Evolutionary conservation across 2,888 invertebrate species (phyloP).

Genomic region (Pandemis corylana): DNA sequence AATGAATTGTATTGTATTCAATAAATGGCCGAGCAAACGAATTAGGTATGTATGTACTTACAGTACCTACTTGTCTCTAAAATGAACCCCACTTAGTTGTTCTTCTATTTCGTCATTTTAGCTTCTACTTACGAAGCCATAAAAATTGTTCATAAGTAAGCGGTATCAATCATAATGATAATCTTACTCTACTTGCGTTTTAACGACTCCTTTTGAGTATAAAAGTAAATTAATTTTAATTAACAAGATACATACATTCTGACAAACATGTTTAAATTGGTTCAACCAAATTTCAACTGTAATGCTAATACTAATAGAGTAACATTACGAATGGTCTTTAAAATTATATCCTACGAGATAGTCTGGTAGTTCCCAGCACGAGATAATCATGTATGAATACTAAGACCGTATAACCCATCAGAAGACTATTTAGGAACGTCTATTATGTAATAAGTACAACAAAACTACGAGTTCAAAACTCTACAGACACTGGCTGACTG

Average conservation of each 20-base stretch:
- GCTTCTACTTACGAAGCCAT: background rate
- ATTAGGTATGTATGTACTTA: no score
- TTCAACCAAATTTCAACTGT: background rate
- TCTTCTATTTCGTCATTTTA: background rate
- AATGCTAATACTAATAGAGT: background rate
- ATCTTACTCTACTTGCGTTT: constrained; percentile 12
- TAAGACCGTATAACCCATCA: background rate
- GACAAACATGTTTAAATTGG: background rate
- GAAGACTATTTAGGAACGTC: background rate
- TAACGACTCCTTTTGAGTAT: constrained; percentile 23
- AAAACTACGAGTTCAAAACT: background rate
- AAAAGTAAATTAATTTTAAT: constrained; percentile 34
- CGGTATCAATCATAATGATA: constrained; percentile 21
- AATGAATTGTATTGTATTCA: no score
- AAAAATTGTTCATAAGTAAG: constrained; percentile 15
- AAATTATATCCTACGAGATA: background rate
- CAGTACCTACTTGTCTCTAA: no score
- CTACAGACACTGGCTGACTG: background rate
- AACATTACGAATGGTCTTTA: background rate
- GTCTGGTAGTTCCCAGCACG: background rate
- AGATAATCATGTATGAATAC: background rate
- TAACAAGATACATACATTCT: background rate
- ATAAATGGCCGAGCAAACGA: no score
- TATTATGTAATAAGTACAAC: background rate
- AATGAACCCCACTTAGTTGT: background rate